Conservation (phyloP, 2,888 invertebrate species). For the Seladonia tumulorum region DNA sequence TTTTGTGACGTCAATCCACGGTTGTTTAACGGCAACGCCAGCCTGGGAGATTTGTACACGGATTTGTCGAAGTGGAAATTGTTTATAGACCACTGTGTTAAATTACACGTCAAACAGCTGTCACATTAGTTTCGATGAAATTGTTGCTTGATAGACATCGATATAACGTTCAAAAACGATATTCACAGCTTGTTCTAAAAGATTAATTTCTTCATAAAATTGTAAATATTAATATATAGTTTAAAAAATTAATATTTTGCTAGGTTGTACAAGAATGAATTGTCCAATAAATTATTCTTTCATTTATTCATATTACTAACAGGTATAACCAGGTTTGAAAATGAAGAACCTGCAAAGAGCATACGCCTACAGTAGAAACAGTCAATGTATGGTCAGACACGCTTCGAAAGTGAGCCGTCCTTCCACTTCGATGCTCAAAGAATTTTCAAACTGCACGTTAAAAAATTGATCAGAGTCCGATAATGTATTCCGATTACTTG, state of each 20-base stretch:
- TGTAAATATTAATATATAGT: not conserved
- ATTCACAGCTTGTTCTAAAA: too few species aligned
- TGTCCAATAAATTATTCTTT: not conserved
- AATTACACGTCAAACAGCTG: not conserved
- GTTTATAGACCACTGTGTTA: not conserved
- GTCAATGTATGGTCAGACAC: not conserved
- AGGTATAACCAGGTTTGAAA: not conserved
- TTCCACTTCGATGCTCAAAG: not conserved
- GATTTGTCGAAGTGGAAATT: not conserved
- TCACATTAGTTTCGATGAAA: not conserved
- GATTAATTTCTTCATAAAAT: not conserved
- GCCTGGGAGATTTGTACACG: not conserved
- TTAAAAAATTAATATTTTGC: not conserved
- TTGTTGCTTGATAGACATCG: too few species aligned
- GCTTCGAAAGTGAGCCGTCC: not conserved
- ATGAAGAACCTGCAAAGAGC: not conserved
- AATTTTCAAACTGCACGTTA: not conserved
- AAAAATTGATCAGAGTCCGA: not conserved
- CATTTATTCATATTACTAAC: not conserved
- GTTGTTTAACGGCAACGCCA: not conserved
- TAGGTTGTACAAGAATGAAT: not conserved
- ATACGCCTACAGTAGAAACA: not conserved
- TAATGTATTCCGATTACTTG: not conserved
- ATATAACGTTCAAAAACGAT: not conserved
- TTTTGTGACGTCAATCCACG: not conserved